Evolutionary conservation across 2,888 invertebrate species (phyloP).

Genomic region (Idaea straminata): DNA sequence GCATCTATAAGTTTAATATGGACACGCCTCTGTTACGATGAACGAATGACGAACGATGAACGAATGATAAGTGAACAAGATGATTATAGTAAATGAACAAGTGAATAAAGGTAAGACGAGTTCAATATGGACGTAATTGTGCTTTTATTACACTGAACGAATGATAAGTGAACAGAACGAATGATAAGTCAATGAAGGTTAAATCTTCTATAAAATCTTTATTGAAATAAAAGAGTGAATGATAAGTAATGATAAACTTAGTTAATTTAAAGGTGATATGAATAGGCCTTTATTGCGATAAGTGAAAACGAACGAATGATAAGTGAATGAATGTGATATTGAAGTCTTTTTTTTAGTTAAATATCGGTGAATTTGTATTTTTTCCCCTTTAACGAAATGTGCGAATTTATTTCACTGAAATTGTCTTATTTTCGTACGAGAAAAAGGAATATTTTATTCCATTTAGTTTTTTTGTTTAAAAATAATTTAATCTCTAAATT

Average conservation of each 20-base stretch:
- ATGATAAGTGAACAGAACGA: not conserved
- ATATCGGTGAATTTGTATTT: not conserved
- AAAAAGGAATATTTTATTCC: not conserved
- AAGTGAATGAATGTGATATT: not conserved
- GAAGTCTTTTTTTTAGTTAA: not conserved
- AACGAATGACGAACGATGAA: conserved; percentile 11
- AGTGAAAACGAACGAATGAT: not conserved
- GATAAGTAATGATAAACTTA: not conserved
- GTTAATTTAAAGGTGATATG: conserved; percentile 10
- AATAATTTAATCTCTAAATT: not conserved
- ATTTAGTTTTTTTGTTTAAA: not conserved
- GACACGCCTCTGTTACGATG: conserved; percentile 49
- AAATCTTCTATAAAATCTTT: too few species aligned
- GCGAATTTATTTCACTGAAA: too few species aligned
- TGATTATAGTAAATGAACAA: not conserved
- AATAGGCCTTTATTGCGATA: not conserved
- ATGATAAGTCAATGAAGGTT: not conserved
- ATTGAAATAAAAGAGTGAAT: not conserved
- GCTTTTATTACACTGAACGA: not conserved
- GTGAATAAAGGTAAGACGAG: too few species aligned
- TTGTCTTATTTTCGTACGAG: too few species aligned
- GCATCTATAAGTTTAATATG: conserved; percentile 61
- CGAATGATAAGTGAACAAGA: conserved; percentile 10
- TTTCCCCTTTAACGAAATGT: not conserved
- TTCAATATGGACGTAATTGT: not conserved